phyloP scores from a whole-genome alignment of 2,888 invertebrate species.

The Yponomeuta malinellus region DNA sequence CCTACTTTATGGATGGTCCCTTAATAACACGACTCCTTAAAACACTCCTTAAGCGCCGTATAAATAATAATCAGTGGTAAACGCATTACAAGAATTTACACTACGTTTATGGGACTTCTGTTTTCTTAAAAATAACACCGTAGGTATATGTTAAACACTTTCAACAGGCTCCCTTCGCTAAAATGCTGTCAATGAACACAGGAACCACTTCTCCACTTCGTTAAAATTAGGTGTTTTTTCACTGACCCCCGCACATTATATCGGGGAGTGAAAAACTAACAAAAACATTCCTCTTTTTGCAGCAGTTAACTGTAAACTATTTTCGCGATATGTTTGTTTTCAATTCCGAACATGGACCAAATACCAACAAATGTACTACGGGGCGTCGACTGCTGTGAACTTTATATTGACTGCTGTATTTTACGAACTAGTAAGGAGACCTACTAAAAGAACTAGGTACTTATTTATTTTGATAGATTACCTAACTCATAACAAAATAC shows the following conservation, averaged over 20 bases:
- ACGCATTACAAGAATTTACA: too few relatives aligned
- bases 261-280: constrained; percentile 48
- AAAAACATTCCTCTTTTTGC: constrained; percentile 49
- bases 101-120: too few relatives aligned
- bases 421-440: neutral
- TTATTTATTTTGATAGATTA: too few relatives aligned
- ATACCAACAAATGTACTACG: neutral
- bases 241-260: neutral
- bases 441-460: neutral
- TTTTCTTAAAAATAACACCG: too few relatives aligned
- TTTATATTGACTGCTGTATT: neutral
- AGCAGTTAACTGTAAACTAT: constrained; percentile 36
- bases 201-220: constrained; percentile 17
- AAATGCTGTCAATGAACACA: too few relatives aligned
- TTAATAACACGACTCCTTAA: too few relatives aligned
- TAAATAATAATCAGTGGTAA: too few relatives aligned
- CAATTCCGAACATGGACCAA: constrained; percentile 38
- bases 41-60: too few relatives aligned
- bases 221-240: neutral
- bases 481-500: too few relatives aligned
- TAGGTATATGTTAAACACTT: too few relatives aligned
- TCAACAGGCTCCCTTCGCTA: too few relatives aligned
- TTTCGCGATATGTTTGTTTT: constrained; percentile 54
- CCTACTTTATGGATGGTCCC: too few relatives aligned
- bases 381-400: neutral